phyloP scores from a whole-genome alignment of 2,113 vertebrate genomes.

The Hypanus sabinus region DNA sequence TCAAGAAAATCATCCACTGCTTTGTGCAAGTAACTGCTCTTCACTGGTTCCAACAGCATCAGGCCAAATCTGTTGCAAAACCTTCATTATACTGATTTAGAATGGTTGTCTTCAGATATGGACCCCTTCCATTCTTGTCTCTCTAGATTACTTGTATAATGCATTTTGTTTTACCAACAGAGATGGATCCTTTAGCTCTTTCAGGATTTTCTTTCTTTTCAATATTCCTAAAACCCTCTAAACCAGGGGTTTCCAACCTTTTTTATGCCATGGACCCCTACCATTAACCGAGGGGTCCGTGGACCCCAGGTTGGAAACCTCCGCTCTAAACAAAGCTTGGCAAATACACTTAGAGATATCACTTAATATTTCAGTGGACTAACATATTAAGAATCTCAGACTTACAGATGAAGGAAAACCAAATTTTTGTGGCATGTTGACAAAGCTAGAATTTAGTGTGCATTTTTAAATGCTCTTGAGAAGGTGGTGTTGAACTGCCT shows the following conservation, averaged over 20 bases:
- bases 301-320: too few species aligned
- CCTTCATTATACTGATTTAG: background rate
- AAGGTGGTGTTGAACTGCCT: too few species aligned
- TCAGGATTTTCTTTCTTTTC: background rate
- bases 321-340: background rate
- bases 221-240: background rate
- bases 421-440: too few species aligned
- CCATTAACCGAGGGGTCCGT: too few species aligned
- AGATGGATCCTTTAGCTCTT: background rate
- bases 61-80: background rate
- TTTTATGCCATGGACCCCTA: too few species aligned
- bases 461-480: too few species aligned
- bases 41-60: background rate
- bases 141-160: background rate
- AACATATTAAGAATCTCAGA: background rate
- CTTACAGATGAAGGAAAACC: background rate
- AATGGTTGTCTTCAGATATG: background rate
- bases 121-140: background rate
- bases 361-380: background rate
- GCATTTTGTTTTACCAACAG: background rate
- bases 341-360: background rate
- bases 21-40: background rate
- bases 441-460: too few species aligned
- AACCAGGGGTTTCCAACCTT: too few species aligned
- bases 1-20: background rate